These are phyloP conservation scores for Rhynchomys soricoides DNA, from an alignment of 2,113 vertebrate species.

Conservation along the genomic window DNA sequence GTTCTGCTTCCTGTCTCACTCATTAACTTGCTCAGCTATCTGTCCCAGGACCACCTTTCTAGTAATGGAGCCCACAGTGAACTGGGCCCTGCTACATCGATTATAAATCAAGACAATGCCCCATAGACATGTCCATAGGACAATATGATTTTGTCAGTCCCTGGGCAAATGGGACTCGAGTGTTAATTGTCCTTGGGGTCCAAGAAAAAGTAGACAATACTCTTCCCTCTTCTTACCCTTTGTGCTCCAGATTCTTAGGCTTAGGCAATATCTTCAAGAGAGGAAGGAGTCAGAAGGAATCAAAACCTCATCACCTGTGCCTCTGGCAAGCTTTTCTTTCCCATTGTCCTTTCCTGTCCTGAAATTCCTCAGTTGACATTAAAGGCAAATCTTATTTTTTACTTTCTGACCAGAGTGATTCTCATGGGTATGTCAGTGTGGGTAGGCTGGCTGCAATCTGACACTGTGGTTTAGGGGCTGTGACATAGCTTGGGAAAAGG, in stretches of 20 bases:
- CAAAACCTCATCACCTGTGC: not conserved
- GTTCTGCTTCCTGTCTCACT: not conserved
- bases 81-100: no score
- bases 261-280: not conserved
- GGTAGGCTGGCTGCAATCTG: no score
- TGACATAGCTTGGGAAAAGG: not conserved
- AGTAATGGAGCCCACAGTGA: not conserved
- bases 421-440: no score
- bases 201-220: not conserved
- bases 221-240: not conserved
- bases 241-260: no score
- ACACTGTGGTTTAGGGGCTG: not conserved
- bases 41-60: not conserved
- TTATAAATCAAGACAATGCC: not conserved
- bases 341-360: no score
- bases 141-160: not conserved
- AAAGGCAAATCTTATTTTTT: not conserved
- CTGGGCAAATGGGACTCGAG: not conserved
- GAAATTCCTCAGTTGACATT: not conserved
- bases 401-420: not conserved
- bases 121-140: not conserved
- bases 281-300: not conserved
- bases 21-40: not conserved
- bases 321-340: not conserved
- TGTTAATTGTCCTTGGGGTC: not conserved